Evolutionary conservation across 2,113 vertebrate genomes (phyloP), one percentile per base, ranked within the genome.

Genomic region (Lutjanus erythropterus): DNA sequence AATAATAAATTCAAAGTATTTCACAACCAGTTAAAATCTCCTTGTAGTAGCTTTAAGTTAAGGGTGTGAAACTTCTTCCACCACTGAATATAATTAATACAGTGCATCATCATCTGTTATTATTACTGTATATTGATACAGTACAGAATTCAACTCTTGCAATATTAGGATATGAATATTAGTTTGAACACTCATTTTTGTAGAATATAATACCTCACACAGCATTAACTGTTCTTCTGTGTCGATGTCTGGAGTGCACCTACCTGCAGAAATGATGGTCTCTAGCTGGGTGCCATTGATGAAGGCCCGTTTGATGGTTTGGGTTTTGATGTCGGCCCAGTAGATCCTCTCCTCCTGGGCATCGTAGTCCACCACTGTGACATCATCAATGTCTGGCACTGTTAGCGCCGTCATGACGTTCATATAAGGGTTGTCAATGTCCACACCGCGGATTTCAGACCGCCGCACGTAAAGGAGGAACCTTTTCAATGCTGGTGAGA

Each of bases 361-460:
- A 78, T 99, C 97, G 2, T 97, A 99, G 90, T 99, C 98, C 89
- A 99, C 96, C 37, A 98, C 96, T 0, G 97, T 97, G 53, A 99
- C 98, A 76, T 99, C 97, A 80, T 99, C 97, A n/a, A 99, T 99
- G 89, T 99, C 97, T 12, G 98, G 98, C 44, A 98, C 96, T 0
- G 98, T 99, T 44, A 99, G 96, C 1, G 98, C 97, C 3, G 97
- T 99, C 94, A 99, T 99, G 86, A 98, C 97, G 78, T 99, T 99
- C 94, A 98, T 96, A 82, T 99, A 99, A 0, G 98, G 98, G 86
- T 98, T 96, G 60, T 99, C 98, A n/a, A 98, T 96, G 84, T 98
- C 97, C 81, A 99, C 98, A 0, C 98, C 98, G 62, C 98, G 96
- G 87, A 99, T 99, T 95, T 99, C 98, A 12, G 97, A 98, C 25